These are phyloP conservation scores for Pongo pygmaeus DNA, from an alignment of 2,113 vertebrate species.

Conservation along the genomic window DNA sequence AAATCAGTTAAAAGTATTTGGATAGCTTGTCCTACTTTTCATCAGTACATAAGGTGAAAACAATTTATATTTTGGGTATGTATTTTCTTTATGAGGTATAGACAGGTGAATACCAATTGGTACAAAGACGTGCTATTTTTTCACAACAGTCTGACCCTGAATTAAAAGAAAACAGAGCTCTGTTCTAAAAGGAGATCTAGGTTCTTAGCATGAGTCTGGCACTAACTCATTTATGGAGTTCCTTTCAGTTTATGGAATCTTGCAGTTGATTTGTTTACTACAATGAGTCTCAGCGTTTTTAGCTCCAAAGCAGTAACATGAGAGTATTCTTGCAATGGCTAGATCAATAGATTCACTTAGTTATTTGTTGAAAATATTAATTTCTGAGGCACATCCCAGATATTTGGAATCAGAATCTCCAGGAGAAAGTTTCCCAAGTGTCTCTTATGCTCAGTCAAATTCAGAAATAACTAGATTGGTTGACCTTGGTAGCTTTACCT, in stretches of 20 bases:
- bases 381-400: not conserved
- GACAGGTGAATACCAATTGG: not conserved
- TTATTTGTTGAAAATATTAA: not conserved
- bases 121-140: not conserved
- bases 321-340: not conserved
- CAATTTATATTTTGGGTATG: not conserved
- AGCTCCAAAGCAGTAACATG: not conserved
- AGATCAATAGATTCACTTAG: not conserved
- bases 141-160: not conserved
- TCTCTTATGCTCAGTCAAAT: not conserved
- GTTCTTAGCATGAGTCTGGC: not conserved
- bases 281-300: not conserved
- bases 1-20: conserved; percentile 21
- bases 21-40: conserved; percentile 3
- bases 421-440: not conserved
- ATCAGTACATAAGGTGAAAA: conserved; percentile 38
- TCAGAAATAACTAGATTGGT: not conserved
- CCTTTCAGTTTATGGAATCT: not conserved
- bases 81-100: not conserved
- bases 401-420: not conserved
- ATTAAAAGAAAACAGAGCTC: not conserved
- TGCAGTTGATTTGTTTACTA: not conserved
- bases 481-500: not conserved
- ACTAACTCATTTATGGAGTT: not conserved
- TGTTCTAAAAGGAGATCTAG: not conserved